Evolutionary conservation across 2,888 invertebrate genomes (phyloP).

Genomic region (Lutraria lutraria): DNA sequence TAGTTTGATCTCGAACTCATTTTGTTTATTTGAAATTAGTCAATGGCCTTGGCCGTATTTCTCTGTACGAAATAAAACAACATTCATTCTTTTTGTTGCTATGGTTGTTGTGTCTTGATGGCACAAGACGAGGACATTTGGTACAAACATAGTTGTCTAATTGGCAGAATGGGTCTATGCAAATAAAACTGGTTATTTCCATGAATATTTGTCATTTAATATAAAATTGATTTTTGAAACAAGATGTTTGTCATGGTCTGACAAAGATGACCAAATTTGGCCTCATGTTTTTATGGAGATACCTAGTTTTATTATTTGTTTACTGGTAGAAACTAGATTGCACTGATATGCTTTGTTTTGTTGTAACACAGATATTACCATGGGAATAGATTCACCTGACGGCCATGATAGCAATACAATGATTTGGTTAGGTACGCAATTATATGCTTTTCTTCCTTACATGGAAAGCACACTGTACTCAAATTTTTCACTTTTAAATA

Average conservation of each 20-base stretch:
- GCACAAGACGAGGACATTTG: no score
- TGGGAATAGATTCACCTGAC: slow-evolving; percentile 77
- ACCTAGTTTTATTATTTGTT: not conserved
- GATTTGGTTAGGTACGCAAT: slow-evolving; percentile 80
- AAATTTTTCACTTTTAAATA: not conserved
- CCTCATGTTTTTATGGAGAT: not conserved
- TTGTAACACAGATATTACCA: slow-evolving; percentile 68
- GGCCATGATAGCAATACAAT: slow-evolving; percentile 84
- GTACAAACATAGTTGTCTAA: no score
- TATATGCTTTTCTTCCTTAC: not conserved
- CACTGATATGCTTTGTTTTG: slow-evolving; percentile 23
- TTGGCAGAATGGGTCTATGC: not conserved
- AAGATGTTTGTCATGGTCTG: not conserved
- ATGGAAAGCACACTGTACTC: not conserved
- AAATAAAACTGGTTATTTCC: slow-evolving; percentile 13
- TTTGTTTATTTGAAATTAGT: no score
- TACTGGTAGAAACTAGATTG: not conserved
- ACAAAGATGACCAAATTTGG: not conserved
- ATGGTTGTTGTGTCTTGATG: no score
- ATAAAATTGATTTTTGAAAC: not conserved
- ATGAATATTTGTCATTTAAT: not conserved
- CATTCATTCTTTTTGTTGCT: no score
- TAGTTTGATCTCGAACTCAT: no score
- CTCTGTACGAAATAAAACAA: no score
- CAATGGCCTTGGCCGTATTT: no score